Conservation (phyloP, 2,888 invertebrate species). For the Notodonta dromedarius region DNA sequence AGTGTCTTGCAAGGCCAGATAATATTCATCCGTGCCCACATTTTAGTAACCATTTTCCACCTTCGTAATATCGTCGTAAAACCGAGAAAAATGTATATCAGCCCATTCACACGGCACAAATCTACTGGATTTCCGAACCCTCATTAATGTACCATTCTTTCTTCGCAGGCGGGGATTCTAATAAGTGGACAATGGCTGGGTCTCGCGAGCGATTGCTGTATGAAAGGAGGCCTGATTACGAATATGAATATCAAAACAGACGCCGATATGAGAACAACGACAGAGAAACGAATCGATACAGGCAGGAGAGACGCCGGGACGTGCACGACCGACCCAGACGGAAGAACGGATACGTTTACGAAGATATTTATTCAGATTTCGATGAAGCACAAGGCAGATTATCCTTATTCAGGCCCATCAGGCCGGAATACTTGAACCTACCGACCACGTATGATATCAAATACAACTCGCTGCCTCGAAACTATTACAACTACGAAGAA, state of each 20-base stretch:
- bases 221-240: slow-evolving; percentile 65
- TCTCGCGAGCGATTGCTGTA: slow-evolving; percentile 74
- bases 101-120: slow-evolving; percentile 32
- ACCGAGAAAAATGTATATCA: slow-evolving; percentile 16
- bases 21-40: neutral
- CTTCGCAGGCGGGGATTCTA: slow-evolving; percentile 60
- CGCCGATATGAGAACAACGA: slow-evolving; percentile 54
- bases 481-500: slow-evolving; percentile 69
- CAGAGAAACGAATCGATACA: slow-evolving; percentile 44
- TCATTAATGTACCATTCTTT: slow-evolving; percentile 55
- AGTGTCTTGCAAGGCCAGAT: neutral
- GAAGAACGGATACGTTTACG: slow-evolving; percentile 78
- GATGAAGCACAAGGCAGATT: slow-evolving; percentile 77
- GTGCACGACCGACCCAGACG: slow-evolving; percentile 58
- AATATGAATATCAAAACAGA: slow-evolving; percentile 58
- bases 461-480: slow-evolving; percentile 76
- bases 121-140: slow-evolving; percentile 38
- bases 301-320: slow-evolving; percentile 48
- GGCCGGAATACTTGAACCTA: slow-evolving; percentile 77
- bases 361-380: slow-evolving; percentile 80
- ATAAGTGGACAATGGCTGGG: slow-evolving; percentile 69
- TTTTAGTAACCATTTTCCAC: slow-evolving; percentile 27
- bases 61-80: slow-evolving; percentile 30
- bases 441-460: slow-evolving; percentile 70
- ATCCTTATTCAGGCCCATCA: slow-evolving; percentile 77